Percentiles rank a stretch among this genome's conserved stretches.
Conservation (phyloP, 2,888 invertebrate genomes). For the Periphyllus acericola region DNA sequence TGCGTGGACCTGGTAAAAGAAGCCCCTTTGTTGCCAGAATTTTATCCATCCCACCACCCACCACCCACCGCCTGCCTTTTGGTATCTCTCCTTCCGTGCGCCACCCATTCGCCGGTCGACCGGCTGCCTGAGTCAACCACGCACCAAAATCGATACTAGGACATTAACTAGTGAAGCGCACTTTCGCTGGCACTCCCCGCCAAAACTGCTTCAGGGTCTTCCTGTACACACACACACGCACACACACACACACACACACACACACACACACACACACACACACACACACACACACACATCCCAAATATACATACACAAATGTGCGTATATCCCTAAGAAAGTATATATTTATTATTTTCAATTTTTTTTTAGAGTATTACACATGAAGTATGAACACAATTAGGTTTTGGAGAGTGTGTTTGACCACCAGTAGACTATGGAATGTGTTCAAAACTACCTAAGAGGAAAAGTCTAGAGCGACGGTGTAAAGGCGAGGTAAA, state of each 20-base stretch:
- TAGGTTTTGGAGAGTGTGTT: neutral
- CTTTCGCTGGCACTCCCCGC: conserved; percentile 31
- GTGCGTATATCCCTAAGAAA: too few relatives aligned
- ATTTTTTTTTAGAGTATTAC: neutral
- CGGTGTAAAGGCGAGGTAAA: neutral
- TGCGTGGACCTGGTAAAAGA: conserved; percentile 54
- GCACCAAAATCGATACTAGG: conserved; percentile 59
- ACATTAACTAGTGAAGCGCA: conserved; percentile 53
- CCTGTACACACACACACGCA: neutral
- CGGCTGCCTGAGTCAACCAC: conserved; percentile 47
- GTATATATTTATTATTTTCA: neutral
- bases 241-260: neutral
- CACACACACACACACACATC: neutral
- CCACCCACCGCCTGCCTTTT: neutral
- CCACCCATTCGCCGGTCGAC: conserved; percentile 42
- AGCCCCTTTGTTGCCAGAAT: conserved; percentile 61
- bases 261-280: neutral
- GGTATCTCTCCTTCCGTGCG: neutral
- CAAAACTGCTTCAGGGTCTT: conserved; percentile 33
- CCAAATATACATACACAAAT: too few relatives aligned
- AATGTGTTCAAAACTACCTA: neutral
- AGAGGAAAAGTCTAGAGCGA: neutral
- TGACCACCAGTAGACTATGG: neutral
- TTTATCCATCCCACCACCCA: conserved; percentile 51
- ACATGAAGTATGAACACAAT: neutral